Evolutionary conservation across 2,888 invertebrate genomes (phyloP).

Genomic region (Tupiocoris notatus): DNA sequence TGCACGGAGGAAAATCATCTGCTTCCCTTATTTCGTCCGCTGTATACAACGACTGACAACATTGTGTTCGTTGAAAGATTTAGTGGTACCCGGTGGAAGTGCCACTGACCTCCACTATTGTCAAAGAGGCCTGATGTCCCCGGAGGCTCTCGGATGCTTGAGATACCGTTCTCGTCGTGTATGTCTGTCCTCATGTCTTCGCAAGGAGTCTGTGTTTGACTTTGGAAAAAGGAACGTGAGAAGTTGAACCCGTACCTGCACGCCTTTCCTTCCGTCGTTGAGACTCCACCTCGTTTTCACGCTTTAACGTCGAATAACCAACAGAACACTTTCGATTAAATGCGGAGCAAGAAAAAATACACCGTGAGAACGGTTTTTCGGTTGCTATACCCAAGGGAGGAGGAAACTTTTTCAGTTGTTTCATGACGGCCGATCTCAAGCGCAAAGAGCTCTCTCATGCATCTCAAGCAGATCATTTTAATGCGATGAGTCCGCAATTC

Average conservation of each 20-base stretch:
- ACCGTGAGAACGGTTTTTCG: background rate
- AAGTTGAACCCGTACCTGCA: background rate
- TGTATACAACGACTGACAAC: background rate
- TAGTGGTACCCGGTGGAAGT: conserved; percentile 6
- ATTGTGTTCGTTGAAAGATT: conserved; percentile 3
- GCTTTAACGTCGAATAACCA: background rate
- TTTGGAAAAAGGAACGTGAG: conserved; percentile 6
- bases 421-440: no score
- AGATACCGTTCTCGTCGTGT: background rate
- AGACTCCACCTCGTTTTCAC: background rate
- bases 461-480: no score
- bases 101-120: conserved; percentile 19
- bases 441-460: no score
- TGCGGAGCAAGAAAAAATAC: background rate
- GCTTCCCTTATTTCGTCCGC: background rate
- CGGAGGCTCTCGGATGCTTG: background rate
- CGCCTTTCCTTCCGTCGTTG: background rate
- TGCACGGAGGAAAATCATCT: conserved; percentile 16
- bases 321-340: background rate
- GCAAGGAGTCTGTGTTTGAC: background rate
- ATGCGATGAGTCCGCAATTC: no score
- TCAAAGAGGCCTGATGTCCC: background rate
- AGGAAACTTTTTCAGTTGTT: background rate
- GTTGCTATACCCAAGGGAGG: background rate
- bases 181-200: conserved; percentile 17